Conservation (phyloP, 1,140 invertebrate species). For the Drosophila bifasciata region DNA sequence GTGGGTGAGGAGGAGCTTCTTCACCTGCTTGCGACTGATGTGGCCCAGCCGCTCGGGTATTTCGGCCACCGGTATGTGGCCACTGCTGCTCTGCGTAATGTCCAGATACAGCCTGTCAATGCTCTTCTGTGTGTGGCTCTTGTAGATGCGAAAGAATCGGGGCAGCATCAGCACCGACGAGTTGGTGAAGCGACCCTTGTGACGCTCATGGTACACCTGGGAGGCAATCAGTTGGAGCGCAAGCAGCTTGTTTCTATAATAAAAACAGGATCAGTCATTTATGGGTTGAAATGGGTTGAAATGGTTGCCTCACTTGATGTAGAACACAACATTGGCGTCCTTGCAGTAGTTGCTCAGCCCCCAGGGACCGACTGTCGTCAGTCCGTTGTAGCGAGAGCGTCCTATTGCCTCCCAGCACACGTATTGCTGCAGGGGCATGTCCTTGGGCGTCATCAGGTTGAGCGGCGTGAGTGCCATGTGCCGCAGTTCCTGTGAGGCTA, state of each 20-base stretch:
- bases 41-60: constrained; percentile 30
- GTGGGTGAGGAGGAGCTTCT: constrained; percentile 57
- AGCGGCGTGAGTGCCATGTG: constrained; percentile 86
- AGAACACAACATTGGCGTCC: constrained; percentile 84
- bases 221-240: constrained; percentile 34
- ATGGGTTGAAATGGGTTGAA: not conserved
- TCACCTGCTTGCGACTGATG: constrained; percentile 31
- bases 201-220: constrained; percentile 61
- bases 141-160: constrained; percentile 56
- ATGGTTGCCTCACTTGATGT: constrained; percentile 62
- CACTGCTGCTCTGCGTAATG: constrained; percentile 35
- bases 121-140: constrained; percentile 45
- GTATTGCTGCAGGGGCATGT: constrained; percentile 87
- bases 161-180: constrained; percentile 54
- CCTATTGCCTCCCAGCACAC: constrained; percentile 91
- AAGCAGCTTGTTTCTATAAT: constrained; percentile 57
- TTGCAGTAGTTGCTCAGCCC: constrained; percentile 85
- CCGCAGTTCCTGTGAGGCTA: constrained; percentile 88
- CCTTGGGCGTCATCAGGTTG: constrained; percentile 68
- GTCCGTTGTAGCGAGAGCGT: constrained; percentile 88
- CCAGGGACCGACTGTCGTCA: constrained; percentile 88
- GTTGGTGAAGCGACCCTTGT: constrained; percentile 35
- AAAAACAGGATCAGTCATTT: not conserved
- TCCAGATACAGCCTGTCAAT: constrained; percentile 60
- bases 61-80: constrained; percentile 38